These are phyloP conservation scores for Ploceus nigricollis DNA, from an alignment of 2,113 vertebrate species.

Conservation along the genomic window DNA sequence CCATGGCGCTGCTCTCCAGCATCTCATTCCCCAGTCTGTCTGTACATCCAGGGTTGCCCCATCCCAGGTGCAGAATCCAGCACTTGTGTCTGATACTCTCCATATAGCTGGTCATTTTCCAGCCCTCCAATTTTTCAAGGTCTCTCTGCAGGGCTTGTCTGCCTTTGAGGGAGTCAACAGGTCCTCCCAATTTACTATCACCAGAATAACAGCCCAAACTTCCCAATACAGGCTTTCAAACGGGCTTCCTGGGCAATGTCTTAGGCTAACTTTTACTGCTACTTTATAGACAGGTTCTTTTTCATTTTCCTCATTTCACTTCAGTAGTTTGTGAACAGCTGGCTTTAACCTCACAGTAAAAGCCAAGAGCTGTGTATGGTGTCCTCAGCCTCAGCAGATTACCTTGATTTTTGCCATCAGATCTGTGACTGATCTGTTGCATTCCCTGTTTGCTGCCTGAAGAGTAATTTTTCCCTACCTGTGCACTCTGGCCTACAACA, in stretches of 20 bases:
- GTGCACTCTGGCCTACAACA: neutral
- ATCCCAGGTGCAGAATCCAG: neutral
- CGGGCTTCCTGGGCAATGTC: neutral
- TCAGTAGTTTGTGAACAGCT: neutral
- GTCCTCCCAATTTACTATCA: neutral
- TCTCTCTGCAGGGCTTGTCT: neutral
- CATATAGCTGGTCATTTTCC: neutral
- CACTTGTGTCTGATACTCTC: neutral
- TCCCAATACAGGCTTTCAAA: neutral
- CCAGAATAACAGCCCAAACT: neutral
- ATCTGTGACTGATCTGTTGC: neutral
- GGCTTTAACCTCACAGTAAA: neutral
- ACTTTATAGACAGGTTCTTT: neutral
- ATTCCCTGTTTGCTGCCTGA: neutral
- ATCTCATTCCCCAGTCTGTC: neutral
- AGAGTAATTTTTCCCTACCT: neutral
- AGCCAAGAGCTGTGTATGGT: neutral
- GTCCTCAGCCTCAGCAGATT: neutral
- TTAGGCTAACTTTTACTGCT: neutral
- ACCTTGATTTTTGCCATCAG: neutral
- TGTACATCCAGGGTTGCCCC: neutral
- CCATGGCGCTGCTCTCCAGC: neutral
- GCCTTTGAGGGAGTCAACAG: neutral
- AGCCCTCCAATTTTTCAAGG: neutral
- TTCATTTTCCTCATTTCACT: neutral